Conservation (phyloP, 2,113 vertebrate species). For the Lipophrys pholis region DNA sequence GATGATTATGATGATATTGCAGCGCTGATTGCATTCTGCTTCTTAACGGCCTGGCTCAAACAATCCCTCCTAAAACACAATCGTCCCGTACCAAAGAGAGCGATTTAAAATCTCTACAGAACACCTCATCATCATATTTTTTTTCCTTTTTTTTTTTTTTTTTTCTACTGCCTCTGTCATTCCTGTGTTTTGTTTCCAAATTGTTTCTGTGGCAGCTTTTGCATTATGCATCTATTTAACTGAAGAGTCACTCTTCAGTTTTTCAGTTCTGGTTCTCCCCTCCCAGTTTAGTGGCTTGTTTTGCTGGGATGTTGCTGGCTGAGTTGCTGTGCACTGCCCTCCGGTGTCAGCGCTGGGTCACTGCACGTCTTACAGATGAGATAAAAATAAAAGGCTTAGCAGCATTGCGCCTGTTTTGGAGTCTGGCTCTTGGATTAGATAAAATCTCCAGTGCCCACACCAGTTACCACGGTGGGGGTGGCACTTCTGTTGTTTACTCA, state of each 20-base stretch:
- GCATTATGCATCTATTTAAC: conserved; percentile 78
- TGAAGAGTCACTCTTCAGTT: conserved; percentile 59
- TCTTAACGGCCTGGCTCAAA: conserved; percentile 41
- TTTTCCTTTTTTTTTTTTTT: too few relatives aligned
- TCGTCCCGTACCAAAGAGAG: conserved; percentile 38
- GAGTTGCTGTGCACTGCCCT: conserved; percentile 67
- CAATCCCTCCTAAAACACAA: conserved; percentile 45
- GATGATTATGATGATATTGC: conserved; percentile 57
- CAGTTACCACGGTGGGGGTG: conserved; percentile 63
- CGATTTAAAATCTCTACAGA: conserved; percentile 56
- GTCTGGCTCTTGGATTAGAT: conserved; percentile 81
- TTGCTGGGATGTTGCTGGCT: conserved; percentile 36
- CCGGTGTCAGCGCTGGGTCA: conserved; percentile 53
- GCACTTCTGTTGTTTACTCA: conserved; percentile 71
- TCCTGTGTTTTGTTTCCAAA: conserved; percentile 64
- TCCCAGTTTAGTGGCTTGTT: conserved; percentile 61
- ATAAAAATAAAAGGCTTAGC: conserved; percentile 79
- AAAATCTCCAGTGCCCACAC: conserved; percentile 71
- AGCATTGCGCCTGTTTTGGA: conserved; percentile 77
- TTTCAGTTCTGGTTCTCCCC: conserved; percentile 39
- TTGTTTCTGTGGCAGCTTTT: conserved; percentile 67
- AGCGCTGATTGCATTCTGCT: conserved; percentile 54
- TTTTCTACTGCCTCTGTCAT: conserved; percentile 59
- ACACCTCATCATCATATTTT: conserved; percentile 43
- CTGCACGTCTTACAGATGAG: conserved; percentile 50